Base-by-base conservation (phyloP, 2,797 vertebrate genomes). In the Girardinus metallicus region DNA sequence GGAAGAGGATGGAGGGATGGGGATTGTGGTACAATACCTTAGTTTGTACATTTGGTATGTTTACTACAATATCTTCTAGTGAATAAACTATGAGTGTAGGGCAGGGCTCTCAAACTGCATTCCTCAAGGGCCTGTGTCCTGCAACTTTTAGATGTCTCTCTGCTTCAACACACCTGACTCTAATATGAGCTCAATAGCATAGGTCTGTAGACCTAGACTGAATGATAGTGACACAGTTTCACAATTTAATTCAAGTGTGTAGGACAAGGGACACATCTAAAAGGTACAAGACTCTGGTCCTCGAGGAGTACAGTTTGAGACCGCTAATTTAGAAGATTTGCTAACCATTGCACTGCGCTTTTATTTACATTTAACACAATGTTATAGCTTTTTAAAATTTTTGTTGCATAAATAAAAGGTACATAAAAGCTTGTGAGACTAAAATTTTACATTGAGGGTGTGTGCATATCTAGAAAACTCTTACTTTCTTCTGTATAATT, bases 401-500 rank as follows among this genome's bases (percentile, higher is more conserved):
- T 41, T 26, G 43, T 72, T 72, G 43, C 46, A 72, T 16, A 72
- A 87, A 49, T 81, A 73, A 86, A 74, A 85, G 85, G 87, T 89
- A 86, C 80, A 86, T 83, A 75, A 87, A 80, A 86, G 81, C 82
- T 88, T 86, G 87, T 75, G 80, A 87, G 87, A 81, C 78, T 77
- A 82, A 80, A 71, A 83, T 83, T 86, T 85, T 64, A 80, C 82
- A 87, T 75, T 3, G 66, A 79, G 60, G 53, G 79, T 79, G 83
- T 76, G 76, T 87, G 83, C 87, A 82, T 91, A 88, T 90, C 83
- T 72, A 76, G 75, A 73, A 86, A 86, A 87, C 72, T 85, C 51
- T 80, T 82, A 79, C 77, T 90, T 89, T 88, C 79, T 86, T 90
- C 87, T 89, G 88, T 90, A 85, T 85, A 88, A 78, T 86, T 90